Percentiles rank a stretch among this genome's conserved stretches.
Conservation (phyloP, 2,888 invertebrate genomes). For the Pilophorus perplexus region DNA sequence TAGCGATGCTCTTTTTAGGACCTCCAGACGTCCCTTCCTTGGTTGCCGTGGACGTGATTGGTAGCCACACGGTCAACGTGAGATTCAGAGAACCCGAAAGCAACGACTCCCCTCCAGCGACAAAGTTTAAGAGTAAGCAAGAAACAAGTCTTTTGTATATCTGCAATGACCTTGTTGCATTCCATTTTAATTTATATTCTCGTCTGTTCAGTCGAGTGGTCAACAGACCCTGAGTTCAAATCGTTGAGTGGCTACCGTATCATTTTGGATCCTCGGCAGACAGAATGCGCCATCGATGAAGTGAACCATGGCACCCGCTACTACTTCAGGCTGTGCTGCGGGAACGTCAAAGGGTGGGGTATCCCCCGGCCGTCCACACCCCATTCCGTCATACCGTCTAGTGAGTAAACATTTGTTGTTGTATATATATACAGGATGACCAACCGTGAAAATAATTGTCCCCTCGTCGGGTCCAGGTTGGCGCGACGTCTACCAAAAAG, state of each 20-base stretch:
- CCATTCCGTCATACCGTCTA: slow-evolving; percentile 82
- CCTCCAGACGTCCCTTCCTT: slow-evolving; percentile 79
- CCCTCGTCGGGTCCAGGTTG: too few species aligned
- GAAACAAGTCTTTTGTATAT: slow-evolving; percentile 47
- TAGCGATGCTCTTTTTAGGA: slow-evolving; percentile 56
- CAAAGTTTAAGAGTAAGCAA: slow-evolving; percentile 93
- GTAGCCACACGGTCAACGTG: slow-evolving; percentile 65
- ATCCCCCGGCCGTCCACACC: slow-evolving; percentile 73
- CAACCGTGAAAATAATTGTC: too few species aligned
- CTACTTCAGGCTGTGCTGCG: slow-evolving; percentile 87
- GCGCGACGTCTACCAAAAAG: slow-evolving; percentile 75
- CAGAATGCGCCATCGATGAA: slow-evolving; percentile 64
- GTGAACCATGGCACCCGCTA: slow-evolving; percentile 82
- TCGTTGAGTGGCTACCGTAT: slow-evolving; percentile 77
- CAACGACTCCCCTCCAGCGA: slow-evolving; percentile 75
- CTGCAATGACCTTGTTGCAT: too few species aligned
- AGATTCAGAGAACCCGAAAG: slow-evolving; percentile 68
- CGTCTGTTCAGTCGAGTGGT: slow-evolving; percentile 81
- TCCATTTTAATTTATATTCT: background rate
- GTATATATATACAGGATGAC: background rate
- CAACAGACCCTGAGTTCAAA: slow-evolving; percentile 77
- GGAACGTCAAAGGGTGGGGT: slow-evolving; percentile 90
- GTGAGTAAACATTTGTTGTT: slow-evolving; percentile 57
- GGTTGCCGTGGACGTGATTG: slow-evolving; percentile 70
- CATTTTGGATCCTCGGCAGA: slow-evolving; percentile 65